Conservation (phyloP, 2,797 vertebrate species). For the Notolabrus celidotus region DNA sequence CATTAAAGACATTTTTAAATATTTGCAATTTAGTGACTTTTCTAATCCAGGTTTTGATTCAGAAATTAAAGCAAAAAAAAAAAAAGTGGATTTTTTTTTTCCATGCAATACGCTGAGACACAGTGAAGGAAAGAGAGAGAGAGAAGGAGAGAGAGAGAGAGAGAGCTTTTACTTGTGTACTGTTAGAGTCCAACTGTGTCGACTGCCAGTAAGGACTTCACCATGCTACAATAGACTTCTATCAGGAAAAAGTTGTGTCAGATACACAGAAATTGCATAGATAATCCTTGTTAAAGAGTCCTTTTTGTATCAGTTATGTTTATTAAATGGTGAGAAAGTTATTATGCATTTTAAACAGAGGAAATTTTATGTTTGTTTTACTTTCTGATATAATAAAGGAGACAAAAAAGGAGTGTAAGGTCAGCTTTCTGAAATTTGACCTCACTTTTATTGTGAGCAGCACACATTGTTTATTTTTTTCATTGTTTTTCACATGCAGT, state of each 20-base stretch:
- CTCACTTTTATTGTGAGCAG: background rate
- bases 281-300: no score
- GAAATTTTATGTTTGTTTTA: no score
- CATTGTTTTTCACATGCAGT: background rate
- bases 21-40: background rate
- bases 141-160: conserved; percentile 16
- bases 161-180: conserved; percentile 50
- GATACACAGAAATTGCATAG: no score
- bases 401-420: background rate
- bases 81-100: no score
- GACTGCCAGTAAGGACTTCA: conserved; percentile 75
- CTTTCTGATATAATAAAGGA: background rate
- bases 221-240: conserved; percentile 74
- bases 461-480: background rate
- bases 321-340: no score
- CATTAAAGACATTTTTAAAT: background rate
- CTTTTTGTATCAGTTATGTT: no score
- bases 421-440: background rate
- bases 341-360: no score
- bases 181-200: conserved; percentile 63
- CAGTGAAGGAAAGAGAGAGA: conserved; percentile 40
- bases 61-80: background rate
- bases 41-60: background rate
- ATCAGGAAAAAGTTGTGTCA: no score
- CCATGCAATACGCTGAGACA: conserved; percentile 75